Evolutionary conservation across 2,797 vertebrate genomes (phyloP), one percentile per base, ranked within the genome.

Genomic region (Propithecus perrieri): DNA sequence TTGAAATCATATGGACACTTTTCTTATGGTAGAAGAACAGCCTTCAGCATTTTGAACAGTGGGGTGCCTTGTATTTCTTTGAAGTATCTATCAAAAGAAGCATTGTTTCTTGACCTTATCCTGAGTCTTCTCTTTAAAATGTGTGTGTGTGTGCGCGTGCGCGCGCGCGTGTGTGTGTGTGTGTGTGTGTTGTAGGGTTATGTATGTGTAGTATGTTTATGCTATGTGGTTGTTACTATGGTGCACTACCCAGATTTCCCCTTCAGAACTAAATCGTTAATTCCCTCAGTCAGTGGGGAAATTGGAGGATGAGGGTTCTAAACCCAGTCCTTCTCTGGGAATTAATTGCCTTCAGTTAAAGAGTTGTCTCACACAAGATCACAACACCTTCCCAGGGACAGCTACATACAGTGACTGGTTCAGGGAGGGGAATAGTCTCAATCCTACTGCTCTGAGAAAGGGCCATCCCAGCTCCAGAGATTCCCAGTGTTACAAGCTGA

Each of bases 1-100:
- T 33, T 93, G 38, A 96, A 95, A 96, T 94, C 33, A 95, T 84
- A 87, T 85, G 35, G 86, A 0, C 85, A 71, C 33, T 86, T 91
- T 81, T 55, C 43, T 83, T 94, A 43, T 71, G 43, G 46, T 94
- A 80, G 41, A 94, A 95, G 41, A 94, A 83, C 6, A 81, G n/a
- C 79, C 35, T 78, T 85, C 9, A 71, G 33, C 46, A 95, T 96
- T 93, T 94, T 95, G 83, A 86, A 76, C 22, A n/a, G 2, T 38
- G 7, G 26, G 30, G 6, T 76, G 2, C 46, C 35, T 96, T 92
- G 75, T 91, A 85, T 93, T 95, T 91, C 53, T 95, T 85, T 91
- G 46, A 94, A 85, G 76, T 65, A 55, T 53, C 38, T 84, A 90
- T 30, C 26, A 74, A 96, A 93, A 55, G 28, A 84, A 80, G 26